phyloP scores from a whole-genome alignment of 2,797 vertebrate species.

The Ptychobarbus kaznakovi region DNA sequence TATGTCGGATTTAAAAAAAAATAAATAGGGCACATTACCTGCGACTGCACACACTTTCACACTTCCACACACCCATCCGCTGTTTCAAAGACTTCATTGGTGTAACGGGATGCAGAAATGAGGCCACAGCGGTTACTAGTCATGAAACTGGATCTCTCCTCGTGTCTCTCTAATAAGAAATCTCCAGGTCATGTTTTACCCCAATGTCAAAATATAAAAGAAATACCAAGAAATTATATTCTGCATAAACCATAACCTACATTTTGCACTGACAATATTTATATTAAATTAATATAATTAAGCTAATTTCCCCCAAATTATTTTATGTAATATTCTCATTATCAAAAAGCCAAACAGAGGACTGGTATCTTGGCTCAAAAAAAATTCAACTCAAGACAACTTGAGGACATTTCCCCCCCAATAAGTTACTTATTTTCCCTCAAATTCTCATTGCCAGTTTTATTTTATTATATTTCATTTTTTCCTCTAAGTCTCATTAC shows the following conservation, averaged over 20 bases:
- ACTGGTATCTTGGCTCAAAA: too few species aligned
- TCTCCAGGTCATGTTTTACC: not conserved
- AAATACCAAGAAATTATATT: not conserved
- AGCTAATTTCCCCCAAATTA: not conserved
- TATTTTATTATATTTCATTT: too few species aligned
- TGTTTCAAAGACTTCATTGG: slow-evolving; percentile 1
- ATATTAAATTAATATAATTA: not conserved
- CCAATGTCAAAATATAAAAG: not conserved
- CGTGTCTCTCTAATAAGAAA: slow-evolving; percentile 9
- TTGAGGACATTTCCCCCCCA: too few species aligned
- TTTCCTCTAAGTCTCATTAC: too few species aligned
- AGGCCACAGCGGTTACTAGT: not conserved
- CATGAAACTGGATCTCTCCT: slow-evolving; percentile 14
- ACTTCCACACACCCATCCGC: not conserved
- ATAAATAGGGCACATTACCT: not conserved
- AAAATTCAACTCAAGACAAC: too few species aligned
- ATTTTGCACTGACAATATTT: not conserved
- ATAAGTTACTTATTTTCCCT: too few species aligned
- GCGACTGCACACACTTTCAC: not conserved
- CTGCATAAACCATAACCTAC: not conserved
- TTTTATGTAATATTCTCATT: not conserved
- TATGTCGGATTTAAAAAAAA: not conserved
- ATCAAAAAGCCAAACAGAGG: too few species aligned
- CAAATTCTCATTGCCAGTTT: too few species aligned
- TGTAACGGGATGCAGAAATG: slow-evolving; percentile 20